A percentile compares a stretch with the other conserved stretches of the same genome.
Evolutionary conservation across 2,888 invertebrate species (phyloP).

Genomic region (Brachypterus glaber): DNA sequence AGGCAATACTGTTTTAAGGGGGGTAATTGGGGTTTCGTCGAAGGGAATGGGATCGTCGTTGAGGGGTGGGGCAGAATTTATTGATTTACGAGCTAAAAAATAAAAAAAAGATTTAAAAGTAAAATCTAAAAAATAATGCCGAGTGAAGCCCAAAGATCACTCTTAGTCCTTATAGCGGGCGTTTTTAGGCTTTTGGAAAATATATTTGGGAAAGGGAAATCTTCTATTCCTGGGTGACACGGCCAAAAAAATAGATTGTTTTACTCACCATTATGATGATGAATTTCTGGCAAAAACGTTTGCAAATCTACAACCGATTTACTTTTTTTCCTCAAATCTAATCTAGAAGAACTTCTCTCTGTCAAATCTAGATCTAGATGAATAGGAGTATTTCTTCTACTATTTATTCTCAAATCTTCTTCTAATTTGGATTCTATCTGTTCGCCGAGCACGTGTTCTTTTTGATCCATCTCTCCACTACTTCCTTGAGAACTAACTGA

Average conservation of each 20-base stretch:
- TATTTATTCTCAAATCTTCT: neutral
- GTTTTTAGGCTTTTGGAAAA: no score
- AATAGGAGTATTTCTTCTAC: no score
- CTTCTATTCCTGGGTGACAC: no score
- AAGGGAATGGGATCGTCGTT: constrained; percentile 22
- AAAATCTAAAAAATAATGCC: no score
- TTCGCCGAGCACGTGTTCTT: constrained; percentile 14
- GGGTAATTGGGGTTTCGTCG: constrained; percentile 21
- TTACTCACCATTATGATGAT: neutral
- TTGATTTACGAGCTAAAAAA: constrained; percentile 26
- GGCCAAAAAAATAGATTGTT: no score
- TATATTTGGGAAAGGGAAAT: no score
- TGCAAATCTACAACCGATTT: constrained; percentile 34
- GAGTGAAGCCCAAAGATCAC: no score
- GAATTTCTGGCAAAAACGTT: constrained; percentile 28
- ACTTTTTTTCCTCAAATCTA: constrained; percentile 24
- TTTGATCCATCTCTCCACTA: no score
- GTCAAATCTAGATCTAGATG: neutral
- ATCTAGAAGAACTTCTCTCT: neutral
- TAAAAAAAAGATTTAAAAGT: no score
- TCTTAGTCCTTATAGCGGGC: no score
- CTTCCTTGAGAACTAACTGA: no score
- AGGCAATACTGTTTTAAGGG: constrained; percentile 23
- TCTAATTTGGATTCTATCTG: constrained; percentile 10
- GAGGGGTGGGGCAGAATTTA: constrained; percentile 35